These are phyloP conservation scores for Larimichthys crocea DNA, from an alignment of 2,113 vertebrate species.

Conservation along the genomic window DNA sequence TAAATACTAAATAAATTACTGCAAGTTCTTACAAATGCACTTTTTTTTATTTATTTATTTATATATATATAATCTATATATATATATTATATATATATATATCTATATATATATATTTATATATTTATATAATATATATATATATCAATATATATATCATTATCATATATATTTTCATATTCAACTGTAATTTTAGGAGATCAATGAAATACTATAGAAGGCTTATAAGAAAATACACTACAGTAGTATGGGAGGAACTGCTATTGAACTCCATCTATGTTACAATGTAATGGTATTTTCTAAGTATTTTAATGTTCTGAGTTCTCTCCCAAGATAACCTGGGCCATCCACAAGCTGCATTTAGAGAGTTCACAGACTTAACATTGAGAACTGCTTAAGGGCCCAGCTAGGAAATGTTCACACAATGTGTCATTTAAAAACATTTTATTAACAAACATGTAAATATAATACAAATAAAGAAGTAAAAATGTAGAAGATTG, in stretches of 20 bases:
- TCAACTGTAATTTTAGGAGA: too few relatives aligned
- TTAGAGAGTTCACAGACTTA: not conserved
- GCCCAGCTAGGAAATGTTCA: not conserved
- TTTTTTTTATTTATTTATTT: too few relatives aligned
- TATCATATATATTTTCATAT: too few relatives aligned
- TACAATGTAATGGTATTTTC: not conserved
- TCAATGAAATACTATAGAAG: too few relatives aligned
- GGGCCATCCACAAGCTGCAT: not conserved
- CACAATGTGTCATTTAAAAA: not conserved
- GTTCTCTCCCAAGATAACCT: not conserved
- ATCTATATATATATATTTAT: too few relatives aligned
- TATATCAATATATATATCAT: too few relatives aligned
- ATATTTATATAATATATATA: too few relatives aligned
- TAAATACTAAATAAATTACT: too few relatives aligned
- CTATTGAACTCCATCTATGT: not conserved
- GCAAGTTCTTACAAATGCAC: too few relatives aligned
- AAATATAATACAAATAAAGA: constrained; percentile 47
- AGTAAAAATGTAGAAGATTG: not conserved
- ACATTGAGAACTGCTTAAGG: not conserved
- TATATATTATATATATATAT: too few relatives aligned
- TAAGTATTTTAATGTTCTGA: not conserved
- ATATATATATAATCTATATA: too few relatives aligned
- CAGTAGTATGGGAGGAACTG: not conserved
- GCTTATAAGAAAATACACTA: too few relatives aligned
- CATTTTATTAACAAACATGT: constrained; percentile 45